Evolutionary conservation across 1,140 invertebrate genomes (phyloP).

Genomic region (Eufriesea mexicana): DNA sequence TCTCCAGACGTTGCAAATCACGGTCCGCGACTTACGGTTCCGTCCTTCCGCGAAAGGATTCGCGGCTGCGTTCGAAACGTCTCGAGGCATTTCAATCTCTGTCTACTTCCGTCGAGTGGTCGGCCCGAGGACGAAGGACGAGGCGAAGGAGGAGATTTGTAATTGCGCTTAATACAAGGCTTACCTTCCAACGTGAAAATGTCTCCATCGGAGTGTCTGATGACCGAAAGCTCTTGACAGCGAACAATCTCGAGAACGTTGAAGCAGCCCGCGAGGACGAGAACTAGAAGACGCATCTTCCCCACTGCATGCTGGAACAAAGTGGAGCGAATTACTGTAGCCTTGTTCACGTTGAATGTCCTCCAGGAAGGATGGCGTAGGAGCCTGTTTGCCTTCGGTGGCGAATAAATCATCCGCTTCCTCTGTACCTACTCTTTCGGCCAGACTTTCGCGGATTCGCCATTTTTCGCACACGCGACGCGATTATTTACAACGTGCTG

Average conservation of each 20-base stretch:
- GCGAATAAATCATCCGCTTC: slow-evolving; percentile 4
- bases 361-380: neutral
- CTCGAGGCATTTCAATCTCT: neutral
- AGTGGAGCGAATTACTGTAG: slow-evolving; percentile 41
- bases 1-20: slow-evolving; percentile 18
- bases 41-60: neutral
- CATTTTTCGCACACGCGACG: no score
- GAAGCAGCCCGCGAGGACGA: slow-evolving; percentile 72
- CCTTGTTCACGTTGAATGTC: neutral
- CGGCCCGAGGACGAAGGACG: no score
- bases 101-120: no score
- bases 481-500: no score
- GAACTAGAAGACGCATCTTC: slow-evolving; percentile 78
- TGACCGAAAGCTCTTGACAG: slow-evolving; percentile 78
- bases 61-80: neutral
- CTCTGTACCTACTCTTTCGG: neutral
- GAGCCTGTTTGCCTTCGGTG: neutral
- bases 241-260: slow-evolving; percentile 64
- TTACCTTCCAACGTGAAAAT: slow-evolving; percentile 84
- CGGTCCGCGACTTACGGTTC: slow-evolving; percentile 18
- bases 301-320: slow-evolving; percentile 78
- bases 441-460: no score
- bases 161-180: neutral
- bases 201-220: slow-evolving; percentile 84
- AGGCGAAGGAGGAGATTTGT: neutral